phyloP scores from a whole-genome alignment of 2,797 vertebrate genomes.

The Malacoraja senta region DNA sequence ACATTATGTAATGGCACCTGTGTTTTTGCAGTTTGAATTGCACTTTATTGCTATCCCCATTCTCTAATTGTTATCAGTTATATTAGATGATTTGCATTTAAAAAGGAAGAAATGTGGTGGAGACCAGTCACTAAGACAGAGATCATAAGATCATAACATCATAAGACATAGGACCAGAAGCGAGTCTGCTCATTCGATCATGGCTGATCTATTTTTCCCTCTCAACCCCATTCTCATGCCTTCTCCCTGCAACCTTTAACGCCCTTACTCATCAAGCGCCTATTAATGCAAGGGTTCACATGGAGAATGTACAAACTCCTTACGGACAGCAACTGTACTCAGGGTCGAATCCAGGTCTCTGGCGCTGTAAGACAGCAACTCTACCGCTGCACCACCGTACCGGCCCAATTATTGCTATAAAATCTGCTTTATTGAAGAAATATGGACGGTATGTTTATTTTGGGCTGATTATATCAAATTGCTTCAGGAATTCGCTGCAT shows the following conservation, averaged over 20 bases:
- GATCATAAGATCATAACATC: neutral
- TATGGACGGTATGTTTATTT: neutral
- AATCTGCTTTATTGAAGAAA: neutral
- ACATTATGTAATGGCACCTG: neutral
- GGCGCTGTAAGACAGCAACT: no score
- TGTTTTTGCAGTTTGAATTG: neutral
- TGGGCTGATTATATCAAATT: neutral
- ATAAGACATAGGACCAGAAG: no score
- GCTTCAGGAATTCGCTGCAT: neutral
- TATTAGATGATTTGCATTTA: neutral
- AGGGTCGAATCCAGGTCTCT: no score
- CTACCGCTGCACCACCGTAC: no score
- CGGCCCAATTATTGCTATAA: neutral
- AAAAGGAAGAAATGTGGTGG: neutral
- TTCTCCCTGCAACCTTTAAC: no score
- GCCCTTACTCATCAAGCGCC: no score
- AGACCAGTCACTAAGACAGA: neutral
- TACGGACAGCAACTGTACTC: no score
- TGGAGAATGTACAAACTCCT: no score
- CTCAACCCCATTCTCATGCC: no score
- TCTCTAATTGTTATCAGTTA: neutral
- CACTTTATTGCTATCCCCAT: neutral
- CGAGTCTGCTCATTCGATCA: no score
- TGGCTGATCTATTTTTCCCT: no score
- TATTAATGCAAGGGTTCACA: no score